Evolutionary conservation across 2,888 invertebrate species (phyloP).

Genomic region (Cheilosia impressa): DNA sequence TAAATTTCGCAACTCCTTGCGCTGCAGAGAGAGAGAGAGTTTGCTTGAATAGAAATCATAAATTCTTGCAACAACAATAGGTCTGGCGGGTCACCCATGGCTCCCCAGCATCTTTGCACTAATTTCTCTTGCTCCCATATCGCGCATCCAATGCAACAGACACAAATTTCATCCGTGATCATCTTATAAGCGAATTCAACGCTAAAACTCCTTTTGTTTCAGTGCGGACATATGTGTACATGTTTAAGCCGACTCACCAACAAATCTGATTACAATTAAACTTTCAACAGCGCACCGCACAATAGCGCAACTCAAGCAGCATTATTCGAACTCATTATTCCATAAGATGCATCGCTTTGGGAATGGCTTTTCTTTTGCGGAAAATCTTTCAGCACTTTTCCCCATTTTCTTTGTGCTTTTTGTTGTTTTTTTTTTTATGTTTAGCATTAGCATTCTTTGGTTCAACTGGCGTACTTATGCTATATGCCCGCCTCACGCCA

Average conservation of each 20-base stretch:
- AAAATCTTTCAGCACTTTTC: conserved; percentile 64
- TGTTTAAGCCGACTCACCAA: not conserved
- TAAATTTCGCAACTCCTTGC: conserved; percentile 42
- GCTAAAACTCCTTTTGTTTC: conserved; percentile 66
- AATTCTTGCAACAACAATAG: conserved; percentile 63
- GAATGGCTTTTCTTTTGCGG: conserved; percentile 63
- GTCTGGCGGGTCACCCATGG: conserved; percentile 55
- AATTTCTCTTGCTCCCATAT: conserved; percentile 60
- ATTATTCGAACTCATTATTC: conserved; percentile 70
- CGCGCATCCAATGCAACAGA: conserved; percentile 45
- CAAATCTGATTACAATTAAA: conserved; percentile 74
- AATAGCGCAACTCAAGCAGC: conserved; percentile 51
- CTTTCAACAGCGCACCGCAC: conserved; percentile 68
- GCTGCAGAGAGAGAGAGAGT: not conserved
- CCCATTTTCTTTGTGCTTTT: conserved; percentile 29
- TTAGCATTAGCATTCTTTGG: conserved; percentile 14
- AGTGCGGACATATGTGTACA: not conserved
- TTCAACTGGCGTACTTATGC: not conserved
- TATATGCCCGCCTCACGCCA: conserved; percentile 36
- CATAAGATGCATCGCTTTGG: conserved; percentile 59
- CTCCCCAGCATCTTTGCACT: conserved; percentile 46
- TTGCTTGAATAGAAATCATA: conserved; percentile 55
- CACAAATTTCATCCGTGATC: conserved; percentile 64
- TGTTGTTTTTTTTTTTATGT: not conserved
- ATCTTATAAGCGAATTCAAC: conserved; percentile 49